Conservation (phyloP, 2,797 vertebrate species). For the Botia kubotai region DNA sequence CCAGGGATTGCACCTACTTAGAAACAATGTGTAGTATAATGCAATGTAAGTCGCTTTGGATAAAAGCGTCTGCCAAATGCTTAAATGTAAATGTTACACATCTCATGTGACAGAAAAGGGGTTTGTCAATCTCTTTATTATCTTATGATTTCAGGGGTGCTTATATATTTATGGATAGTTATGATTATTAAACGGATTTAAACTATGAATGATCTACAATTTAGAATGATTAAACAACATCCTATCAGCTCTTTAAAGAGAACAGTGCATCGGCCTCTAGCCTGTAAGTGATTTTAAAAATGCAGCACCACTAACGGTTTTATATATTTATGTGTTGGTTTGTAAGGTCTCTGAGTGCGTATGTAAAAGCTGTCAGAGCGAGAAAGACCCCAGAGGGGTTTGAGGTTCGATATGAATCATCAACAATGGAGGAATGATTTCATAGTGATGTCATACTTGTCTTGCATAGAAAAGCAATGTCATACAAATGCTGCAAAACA, state of each 20-base stretch:
- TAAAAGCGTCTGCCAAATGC: no score
- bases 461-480: neutral
- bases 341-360: neutral
- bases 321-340: slow-evolving; percentile 11
- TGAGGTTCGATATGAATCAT: slow-evolving; percentile 21
- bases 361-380: neutral
- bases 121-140: neutral
- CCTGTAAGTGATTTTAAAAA: slow-evolving; percentile 27
- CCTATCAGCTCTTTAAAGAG: neutral
- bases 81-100: no score
- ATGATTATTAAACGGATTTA: neutral
- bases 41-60: no score
- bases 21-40: no score
- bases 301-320: neutral
- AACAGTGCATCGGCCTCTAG: neutral
- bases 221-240: no score
- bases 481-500: neutral
- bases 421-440: slow-evolving; percentile 18
- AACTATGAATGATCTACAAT: no score
- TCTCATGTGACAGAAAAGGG: neutral
- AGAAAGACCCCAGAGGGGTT: neutral
- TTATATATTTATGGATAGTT: neutral
- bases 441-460: neutral
- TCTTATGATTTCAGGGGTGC: no score
- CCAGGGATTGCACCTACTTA: no score